A percentile compares a stretch with the other conserved stretches of the same genome.
These are phyloP conservation scores for Todiramphus chloris DNA, from an alignment of 2,113 vertebrate genomes.

Conservation along the genomic window DNA sequence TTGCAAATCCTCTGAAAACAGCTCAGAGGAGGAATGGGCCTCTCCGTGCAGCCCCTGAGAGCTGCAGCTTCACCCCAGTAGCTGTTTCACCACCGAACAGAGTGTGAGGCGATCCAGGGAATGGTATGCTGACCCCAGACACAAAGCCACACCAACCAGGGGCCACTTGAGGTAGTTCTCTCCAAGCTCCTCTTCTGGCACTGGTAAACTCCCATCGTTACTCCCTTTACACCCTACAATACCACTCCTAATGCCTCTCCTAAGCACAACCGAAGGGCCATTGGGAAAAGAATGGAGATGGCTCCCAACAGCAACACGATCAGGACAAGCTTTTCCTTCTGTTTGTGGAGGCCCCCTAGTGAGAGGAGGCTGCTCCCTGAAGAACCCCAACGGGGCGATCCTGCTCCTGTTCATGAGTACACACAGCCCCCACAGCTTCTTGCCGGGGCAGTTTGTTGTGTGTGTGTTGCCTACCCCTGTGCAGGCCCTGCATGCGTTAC, in stretches of 20 bases:
- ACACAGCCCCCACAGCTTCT: neutral
- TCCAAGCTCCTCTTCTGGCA: neutral
- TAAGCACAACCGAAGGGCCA: neutral
- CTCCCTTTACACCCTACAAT: neutral
- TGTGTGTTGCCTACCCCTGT: neutral
- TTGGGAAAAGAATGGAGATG: fast-evolving
- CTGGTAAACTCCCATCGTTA: neutral
- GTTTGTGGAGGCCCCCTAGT: neutral
- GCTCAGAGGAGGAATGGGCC: neutral
- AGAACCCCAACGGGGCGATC: neutral
- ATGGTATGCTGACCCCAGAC: neutral
- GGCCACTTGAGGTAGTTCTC: neutral
- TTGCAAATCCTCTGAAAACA: neutral
- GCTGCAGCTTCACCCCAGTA: neutral
- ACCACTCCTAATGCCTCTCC: neutral
- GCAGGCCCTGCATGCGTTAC: fast-evolving
- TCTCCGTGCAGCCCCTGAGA: neutral
- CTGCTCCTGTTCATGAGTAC: neutral
- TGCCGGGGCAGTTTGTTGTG: fast-evolving
- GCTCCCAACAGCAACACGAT: neutral
- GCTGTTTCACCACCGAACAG: neutral
- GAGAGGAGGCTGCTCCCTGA: neutral
- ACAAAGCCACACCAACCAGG: neutral
- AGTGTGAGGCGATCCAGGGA: fast-evolving
- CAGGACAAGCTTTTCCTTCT: neutral